A percentile compares a stretch with the other conserved stretches of the same genome.
phyloP scores from a whole-genome alignment of 2,113 vertebrate genomes.

The Dipodomys stephensi region DNA sequence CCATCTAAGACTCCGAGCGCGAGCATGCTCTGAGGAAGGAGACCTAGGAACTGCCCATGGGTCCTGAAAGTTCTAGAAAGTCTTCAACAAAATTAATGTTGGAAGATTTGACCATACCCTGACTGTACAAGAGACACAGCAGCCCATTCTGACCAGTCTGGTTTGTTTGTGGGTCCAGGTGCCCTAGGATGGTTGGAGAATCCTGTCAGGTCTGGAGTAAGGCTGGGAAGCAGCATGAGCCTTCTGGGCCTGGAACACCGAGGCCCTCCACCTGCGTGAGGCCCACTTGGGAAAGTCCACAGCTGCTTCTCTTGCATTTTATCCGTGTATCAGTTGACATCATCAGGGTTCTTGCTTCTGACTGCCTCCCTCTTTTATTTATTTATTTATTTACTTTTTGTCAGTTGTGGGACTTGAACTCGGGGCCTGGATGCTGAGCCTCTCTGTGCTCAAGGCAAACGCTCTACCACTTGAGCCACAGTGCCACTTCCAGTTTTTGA shows the following conservation, averaged over 20 bases:
- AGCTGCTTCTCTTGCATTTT: not conserved
- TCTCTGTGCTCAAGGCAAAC: no score
- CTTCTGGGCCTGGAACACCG: not conserved
- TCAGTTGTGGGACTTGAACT: no score
- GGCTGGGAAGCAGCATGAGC: not conserved
- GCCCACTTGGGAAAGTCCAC: not conserved
- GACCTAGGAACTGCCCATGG: not conserved
- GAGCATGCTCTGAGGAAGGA: not conserved
- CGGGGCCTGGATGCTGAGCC: no score
- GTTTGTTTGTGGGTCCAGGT: not conserved
- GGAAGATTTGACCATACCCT: not conserved
- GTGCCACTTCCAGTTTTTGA: no score
- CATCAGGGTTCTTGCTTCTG: not conserved
- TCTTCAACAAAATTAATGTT: not conserved
- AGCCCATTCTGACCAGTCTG: not conserved
- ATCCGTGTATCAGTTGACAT: rapidly evolving
- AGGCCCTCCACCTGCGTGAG: not conserved
- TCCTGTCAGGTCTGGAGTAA: not conserved
- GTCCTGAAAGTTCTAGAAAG: not conserved
- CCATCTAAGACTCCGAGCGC: not conserved
- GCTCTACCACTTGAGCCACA: no score
- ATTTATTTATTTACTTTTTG: no score
- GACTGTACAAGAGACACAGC: not conserved
- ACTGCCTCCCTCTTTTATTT: no score
- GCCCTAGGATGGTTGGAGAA: not conserved